Evolutionary conservation across 2,797 vertebrate genomes (phyloP).

Genomic region (Arrhamphus sclerolepis): DNA sequence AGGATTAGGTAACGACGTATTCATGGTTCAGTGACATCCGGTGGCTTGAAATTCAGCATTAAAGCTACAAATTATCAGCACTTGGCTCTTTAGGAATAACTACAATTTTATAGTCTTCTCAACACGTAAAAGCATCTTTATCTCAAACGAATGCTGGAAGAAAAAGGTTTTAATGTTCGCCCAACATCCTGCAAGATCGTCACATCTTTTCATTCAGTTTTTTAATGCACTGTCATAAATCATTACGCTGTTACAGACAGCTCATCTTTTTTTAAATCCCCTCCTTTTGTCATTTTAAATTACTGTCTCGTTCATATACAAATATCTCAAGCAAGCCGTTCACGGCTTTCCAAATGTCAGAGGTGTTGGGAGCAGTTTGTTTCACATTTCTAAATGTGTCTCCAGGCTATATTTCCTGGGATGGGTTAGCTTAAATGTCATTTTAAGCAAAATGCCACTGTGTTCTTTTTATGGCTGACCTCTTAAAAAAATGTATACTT

Average conservation of each 20-base stretch:
- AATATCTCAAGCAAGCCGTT: slow-evolving; percentile 14
- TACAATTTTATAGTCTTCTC: slow-evolving; percentile 1
- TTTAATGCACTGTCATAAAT: slow-evolving; percentile 12
- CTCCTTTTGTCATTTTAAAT: slow-evolving; percentile 1
- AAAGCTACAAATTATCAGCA: too few species aligned
- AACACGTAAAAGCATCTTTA: slow-evolving; percentile 16
- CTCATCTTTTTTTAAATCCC: slow-evolving; percentile 1
- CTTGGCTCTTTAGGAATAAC: background rate
- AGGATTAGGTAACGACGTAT: too few species aligned
- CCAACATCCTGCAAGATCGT: slow-evolving; percentile 18
- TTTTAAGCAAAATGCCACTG: slow-evolving; percentile 64
- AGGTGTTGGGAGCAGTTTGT: slow-evolving; percentile 47
- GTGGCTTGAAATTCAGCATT: too few species aligned
- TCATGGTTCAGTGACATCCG: too few species aligned
- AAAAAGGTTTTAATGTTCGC: slow-evolving; percentile 12
- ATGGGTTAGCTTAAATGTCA: slow-evolving; percentile 59
- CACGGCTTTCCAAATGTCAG: slow-evolving; percentile 59
- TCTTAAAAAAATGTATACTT: slow-evolving; percentile 45
- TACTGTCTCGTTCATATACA: slow-evolving; percentile 4
- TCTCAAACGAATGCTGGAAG: slow-evolving; percentile 20
- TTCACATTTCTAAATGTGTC: slow-evolving; percentile 57
- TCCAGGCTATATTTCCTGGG: slow-evolving; percentile 44
- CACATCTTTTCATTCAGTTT: slow-evolving; percentile 7
- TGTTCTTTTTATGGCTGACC: slow-evolving; percentile 53
- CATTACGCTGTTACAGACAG: slow-evolving; percentile 13